Percentiles rank a stretch among this genome's conserved stretches.
These are phyloP conservation scores for Cerceris ruficornis DNA, from an alignment of 2,888 invertebrate species.

Conservation along the genomic window DNA sequence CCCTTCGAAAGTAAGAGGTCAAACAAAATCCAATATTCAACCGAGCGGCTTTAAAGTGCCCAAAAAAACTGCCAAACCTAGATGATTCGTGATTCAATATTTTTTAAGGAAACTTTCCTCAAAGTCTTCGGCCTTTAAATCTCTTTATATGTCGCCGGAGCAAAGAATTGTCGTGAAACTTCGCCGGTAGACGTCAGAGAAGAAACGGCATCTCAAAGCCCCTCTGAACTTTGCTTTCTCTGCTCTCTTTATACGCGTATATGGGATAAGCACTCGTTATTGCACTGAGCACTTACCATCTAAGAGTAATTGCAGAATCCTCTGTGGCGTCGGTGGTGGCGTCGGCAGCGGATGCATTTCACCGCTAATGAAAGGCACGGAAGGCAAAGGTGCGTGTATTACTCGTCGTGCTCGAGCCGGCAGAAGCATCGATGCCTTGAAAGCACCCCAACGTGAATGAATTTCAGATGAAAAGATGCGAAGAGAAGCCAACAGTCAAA, in stretches of 20 bases:
- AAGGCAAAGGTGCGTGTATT: conserved; percentile 45
- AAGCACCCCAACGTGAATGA: conserved; percentile 23
- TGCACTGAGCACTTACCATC: conserved; percentile 57
- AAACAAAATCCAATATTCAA: no score
- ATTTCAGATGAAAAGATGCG: neutral
- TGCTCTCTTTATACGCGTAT: conserved; percentile 23
- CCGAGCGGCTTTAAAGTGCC: no score
- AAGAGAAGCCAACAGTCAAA: conserved; percentile 17
- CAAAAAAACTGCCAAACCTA: neutral
- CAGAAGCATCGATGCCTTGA: conserved; percentile 26
- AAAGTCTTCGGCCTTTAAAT: neutral
- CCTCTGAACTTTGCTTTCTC: conserved; percentile 49
- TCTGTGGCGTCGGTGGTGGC: conserved; percentile 33
- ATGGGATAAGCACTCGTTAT: conserved; percentile 60
- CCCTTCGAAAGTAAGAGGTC: no score
- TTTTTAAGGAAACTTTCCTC: conserved; percentile 1
- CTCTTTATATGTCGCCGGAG: neutral
- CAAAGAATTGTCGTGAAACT: conserved; percentile 44
- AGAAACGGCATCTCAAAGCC: conserved; percentile 31
- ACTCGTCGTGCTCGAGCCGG: neutral
- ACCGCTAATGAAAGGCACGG: conserved; percentile 60
- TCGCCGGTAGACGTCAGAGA: conserved; percentile 18
- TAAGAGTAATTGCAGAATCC: conserved; percentile 62
- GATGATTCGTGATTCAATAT: neutral
- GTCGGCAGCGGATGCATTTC: conserved; percentile 53